Conservation (phyloP, 2,113 vertebrate species). For the Erpornis zantholeuca region DNA sequence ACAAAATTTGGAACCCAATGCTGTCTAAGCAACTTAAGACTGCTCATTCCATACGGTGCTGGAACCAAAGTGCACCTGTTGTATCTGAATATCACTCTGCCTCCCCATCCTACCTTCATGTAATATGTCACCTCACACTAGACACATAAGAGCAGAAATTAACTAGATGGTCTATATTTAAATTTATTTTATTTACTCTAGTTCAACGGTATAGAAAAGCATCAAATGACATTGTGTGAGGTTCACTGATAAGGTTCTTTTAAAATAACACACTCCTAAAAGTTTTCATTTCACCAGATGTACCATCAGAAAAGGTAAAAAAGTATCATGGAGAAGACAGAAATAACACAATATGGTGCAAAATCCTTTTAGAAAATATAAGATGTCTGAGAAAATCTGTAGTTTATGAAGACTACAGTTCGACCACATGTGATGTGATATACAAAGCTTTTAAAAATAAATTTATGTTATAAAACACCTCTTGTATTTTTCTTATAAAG, state of each 20-base stretch:
- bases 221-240: not conserved
- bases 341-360: not conserved
- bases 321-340: not conserved
- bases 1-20: not conserved
- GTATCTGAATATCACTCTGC: not conserved
- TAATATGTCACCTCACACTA: not conserved
- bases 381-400: not conserved
- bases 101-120: not conserved
- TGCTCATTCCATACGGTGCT: not conserved
- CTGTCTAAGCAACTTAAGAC: not conserved
- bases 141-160: not conserved
- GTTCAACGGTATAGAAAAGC: not conserved
- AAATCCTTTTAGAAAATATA: not conserved
- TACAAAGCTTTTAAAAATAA: not conserved
- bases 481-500: not conserved
- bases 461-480: not conserved
- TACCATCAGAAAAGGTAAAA: not conserved
- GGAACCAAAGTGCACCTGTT: not conserved
- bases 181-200: not conserved
- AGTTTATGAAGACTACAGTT: not conserved
- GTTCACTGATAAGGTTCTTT: not conserved
- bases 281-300: not conserved
- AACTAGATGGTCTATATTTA: not conserved
- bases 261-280: not conserved
- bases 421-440: not conserved